Percentiles rank a stretch among this genome's conserved stretches.
phyloP scores from a whole-genome alignment of 2,113 vertebrate genomes.

The Clupea harengus region DNA sequence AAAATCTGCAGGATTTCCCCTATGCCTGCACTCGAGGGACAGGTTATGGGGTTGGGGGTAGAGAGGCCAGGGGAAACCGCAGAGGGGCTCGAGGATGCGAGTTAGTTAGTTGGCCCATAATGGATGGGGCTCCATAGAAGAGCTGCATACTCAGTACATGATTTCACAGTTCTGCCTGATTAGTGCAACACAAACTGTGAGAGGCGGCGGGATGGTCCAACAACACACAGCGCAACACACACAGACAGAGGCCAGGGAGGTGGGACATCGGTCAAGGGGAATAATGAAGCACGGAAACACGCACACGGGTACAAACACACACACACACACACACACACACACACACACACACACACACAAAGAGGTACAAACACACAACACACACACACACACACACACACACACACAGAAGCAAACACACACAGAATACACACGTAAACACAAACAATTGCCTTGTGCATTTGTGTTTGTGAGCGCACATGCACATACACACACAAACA shows the following conservation, averaged over 20 bases:
- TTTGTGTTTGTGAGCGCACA: too few species aligned
- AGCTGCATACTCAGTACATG: constrained; percentile 21
- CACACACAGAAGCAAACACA: background rate
- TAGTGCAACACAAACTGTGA: constrained; percentile 35
- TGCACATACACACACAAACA: background rate
- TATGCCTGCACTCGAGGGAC: background rate
- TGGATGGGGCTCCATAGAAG: background rate
- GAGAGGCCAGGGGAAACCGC: background rate
- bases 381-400: too few species aligned
- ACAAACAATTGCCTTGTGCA: too few species aligned
- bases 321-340: too few species aligned
- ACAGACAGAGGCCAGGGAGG: background rate
- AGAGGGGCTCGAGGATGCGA: background rate
- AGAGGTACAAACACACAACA: too few species aligned
- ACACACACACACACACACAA: too few species aligned
- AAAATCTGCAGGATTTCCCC: background rate
- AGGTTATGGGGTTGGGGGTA: background rate
- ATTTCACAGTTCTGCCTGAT: constrained; percentile 39
- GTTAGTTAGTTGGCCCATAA: background rate
- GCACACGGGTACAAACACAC: background rate
- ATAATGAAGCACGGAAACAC: background rate
- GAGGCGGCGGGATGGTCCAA: background rate
- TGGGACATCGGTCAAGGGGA: background rate
- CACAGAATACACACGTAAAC: too few species aligned
- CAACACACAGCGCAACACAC: background rate